A percentile compares a stretch with the other conserved stretches of the same genome.
These are phyloP conservation scores for Andrena dorsata DNA, from an alignment of 2,888 invertebrate genomes.

Conservation along the genomic window DNA sequence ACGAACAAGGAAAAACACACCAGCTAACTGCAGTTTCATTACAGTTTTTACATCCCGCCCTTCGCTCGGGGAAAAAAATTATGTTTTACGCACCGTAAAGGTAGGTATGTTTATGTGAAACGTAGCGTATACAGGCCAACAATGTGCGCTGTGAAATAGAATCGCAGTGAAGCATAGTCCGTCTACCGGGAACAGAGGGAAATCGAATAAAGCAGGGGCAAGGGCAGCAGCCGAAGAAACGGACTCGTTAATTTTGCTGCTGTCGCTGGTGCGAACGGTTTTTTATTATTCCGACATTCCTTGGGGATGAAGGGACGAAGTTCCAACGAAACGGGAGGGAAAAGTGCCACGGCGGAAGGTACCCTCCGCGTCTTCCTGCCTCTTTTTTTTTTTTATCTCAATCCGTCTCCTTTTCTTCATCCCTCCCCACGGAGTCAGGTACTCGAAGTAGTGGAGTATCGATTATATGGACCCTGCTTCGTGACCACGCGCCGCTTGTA, in stretches of 20 bases:
- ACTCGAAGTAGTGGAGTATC: constrained; percentile 73
- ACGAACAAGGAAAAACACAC: neutral
- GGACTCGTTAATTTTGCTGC: constrained; percentile 55
- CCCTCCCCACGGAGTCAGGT: constrained; percentile 54
- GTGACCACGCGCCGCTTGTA: constrained; percentile 63
- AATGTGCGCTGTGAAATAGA: neutral
- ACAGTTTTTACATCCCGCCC: neutral
- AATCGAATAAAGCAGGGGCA: neutral
- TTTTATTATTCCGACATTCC: constrained; percentile 58
- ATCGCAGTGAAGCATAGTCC: neutral
- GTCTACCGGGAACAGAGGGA: neutral
- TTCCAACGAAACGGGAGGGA: neutral
- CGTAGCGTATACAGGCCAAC: neutral
- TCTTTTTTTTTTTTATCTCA: constrained; percentile 55
- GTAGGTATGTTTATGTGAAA: neutral
- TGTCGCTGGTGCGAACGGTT: constrained; percentile 48
- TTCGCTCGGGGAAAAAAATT: neutral
- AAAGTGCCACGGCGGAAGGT: constrained; percentile 5
- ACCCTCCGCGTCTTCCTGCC: constrained; percentile 33
- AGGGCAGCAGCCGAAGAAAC: constrained; percentile 11
- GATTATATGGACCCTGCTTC: constrained; percentile 74
- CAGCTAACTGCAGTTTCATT: neutral
- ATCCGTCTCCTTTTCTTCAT: constrained; percentile 61
- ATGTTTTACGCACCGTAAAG: constrained; percentile 26
- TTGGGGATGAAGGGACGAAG: constrained; percentile 19